These are phyloP conservation scores for Loris lydekkerianus DNA, from an alignment of 2,797 vertebrate genomes.

Conservation along the genomic window DNA sequence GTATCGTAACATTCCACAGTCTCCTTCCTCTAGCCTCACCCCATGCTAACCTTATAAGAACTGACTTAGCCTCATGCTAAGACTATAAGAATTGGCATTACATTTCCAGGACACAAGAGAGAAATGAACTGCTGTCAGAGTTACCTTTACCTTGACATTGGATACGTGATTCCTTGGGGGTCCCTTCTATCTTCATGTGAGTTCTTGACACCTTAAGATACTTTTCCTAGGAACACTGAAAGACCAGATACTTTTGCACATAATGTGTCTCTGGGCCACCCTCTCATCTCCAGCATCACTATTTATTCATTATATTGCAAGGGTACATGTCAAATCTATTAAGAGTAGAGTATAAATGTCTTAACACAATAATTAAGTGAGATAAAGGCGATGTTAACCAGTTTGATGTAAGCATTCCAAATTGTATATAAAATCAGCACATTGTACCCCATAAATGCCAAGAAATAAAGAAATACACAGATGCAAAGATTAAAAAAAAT, in stretches of 20 bases:
- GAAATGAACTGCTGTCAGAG: background rate
- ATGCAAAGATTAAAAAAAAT: no score
- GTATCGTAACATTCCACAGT: background rate
- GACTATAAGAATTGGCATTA: background rate
- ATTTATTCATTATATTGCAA: background rate
- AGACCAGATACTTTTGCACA: background rate
- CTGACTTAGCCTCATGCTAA: background rate
- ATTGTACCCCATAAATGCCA: no score
- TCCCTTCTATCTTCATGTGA: background rate
- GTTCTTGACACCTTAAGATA: background rate
- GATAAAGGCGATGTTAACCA: no score
- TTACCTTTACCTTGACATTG: background rate
- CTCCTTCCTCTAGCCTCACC: background rate
- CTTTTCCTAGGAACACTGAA: background rate
- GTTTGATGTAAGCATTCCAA: no score
- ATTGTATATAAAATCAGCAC: no score
- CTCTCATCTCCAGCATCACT: background rate
- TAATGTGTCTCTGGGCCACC: background rate
- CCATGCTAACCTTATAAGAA: background rate
- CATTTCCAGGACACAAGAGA: background rate
- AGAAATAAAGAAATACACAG: no score
- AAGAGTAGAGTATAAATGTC: no score
- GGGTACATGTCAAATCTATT: no score
- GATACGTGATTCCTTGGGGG: background rate
- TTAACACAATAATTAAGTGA: no score